phyloP scores from a whole-genome alignment of 2,797 vertebrate genomes.

The Trichosurus vulpecula region DNA sequence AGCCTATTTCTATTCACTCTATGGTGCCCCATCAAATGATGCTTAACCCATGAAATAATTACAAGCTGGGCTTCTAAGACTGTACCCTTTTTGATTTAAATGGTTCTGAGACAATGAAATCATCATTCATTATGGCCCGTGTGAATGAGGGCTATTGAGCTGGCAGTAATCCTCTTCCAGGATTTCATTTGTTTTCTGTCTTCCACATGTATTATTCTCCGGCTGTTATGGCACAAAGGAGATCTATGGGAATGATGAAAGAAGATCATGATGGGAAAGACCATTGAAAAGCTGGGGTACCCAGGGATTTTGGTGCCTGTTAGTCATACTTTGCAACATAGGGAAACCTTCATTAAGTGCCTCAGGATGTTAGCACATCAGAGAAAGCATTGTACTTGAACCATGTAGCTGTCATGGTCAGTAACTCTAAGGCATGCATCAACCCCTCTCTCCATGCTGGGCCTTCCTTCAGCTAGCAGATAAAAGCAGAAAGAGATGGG shows the following conservation, averaged over 20 bases:
- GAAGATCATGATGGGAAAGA: not conserved
- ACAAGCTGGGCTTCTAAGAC: conserved; percentile 8
- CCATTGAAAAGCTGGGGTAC: not conserved
- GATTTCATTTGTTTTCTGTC: conserved; percentile 6
- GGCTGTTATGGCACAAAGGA: not conserved
- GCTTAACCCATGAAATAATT: not conserved
- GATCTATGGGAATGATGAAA: not conserved
- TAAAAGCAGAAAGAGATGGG: not conserved
- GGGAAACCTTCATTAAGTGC: not conserved
- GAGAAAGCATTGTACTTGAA: not conserved
- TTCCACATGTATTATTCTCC: not conserved
- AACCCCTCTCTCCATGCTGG: not conserved
- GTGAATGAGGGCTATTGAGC: not conserved
- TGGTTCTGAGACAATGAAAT: not conserved
- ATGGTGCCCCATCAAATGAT: not conserved
- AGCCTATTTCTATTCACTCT: not conserved
- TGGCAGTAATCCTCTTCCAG: not conserved
- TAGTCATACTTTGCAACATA: not conserved
- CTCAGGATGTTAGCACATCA: not conserved
- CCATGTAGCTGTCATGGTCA: not conserved
- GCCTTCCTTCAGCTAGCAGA: not conserved
- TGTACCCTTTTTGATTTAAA: not conserved
- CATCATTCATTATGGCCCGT: not conserved
- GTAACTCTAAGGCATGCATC: not conserved
- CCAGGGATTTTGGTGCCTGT: not conserved